Base-by-base conservation (phyloP, 35 echinoderm and acorn worm genomes). In the Heliocidaris erythrogramma region DNA sequence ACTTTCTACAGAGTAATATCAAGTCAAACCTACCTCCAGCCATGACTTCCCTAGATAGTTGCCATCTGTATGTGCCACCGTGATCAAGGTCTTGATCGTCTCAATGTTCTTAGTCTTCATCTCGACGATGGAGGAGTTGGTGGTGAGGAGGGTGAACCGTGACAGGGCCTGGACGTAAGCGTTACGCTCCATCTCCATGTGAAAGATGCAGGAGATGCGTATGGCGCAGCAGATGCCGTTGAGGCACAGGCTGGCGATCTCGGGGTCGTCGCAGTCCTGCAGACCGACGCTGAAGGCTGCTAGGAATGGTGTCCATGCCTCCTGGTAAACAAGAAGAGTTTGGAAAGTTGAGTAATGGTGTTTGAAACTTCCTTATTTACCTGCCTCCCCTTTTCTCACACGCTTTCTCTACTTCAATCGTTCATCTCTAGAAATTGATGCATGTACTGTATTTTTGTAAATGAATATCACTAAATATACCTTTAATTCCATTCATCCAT, bases 41-140 rank as follows among this genome's bases (percentile, higher is more conserved):
- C 98, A 99, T 24, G 98, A 97, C 61, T 96, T 97, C n/a, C 98
- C 98, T 31, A 99, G 92, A 47, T 99, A 99, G 94, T 99, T 99
- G 0, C 98, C 98, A 96, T 99, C 98, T 4, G 98, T 99, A 29
- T 99, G 96, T 16, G 97, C 98, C 5, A 99, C 98, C 2, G 97
- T 96, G 31, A 99, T 99, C 14, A 99, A 94, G 32, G 98, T 99
- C 92, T 99, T 99, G 59, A 99, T 99, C 24, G 98, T 99, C 47
- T 99, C 98, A 48, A 99, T 99, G 93, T 99, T 99, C 90, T 99
- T 99, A 3, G 98, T 96, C 65, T 97, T 99, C 97, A 99, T 97
- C 88, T 99, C 98, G 0, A 97, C 96, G 18, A 99, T 97, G 17
- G 95, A 95, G 8, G 98, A 99, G 85, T 97, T 97, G 2, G 98